phyloP scores from a whole-genome alignment of 2,888 invertebrate genomes.

The Aromia moschata region DNA sequence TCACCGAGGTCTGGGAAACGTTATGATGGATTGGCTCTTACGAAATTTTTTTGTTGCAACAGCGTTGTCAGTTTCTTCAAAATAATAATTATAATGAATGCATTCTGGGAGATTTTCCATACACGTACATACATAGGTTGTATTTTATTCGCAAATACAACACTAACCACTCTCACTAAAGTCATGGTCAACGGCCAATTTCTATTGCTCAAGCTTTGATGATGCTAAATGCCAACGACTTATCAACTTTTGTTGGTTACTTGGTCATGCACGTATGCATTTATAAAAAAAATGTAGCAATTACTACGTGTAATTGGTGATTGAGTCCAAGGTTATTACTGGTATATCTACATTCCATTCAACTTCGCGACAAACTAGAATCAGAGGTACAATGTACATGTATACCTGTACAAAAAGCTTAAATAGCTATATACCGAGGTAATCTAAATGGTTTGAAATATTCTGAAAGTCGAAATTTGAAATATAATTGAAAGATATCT shows the following conservation, averaged over 20 bases:
- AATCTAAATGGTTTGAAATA: no score
- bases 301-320: background rate
- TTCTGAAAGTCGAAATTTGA: no score
- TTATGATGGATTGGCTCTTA: background rate
- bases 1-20: background rate
- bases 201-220: background rate
- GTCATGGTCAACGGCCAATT: background rate
- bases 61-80: background rate
- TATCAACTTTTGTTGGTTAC: background rate
- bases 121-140: background rate
- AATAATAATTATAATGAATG: background rate
- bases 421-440: no score
- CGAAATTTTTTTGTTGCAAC: background rate
- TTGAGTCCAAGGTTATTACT: background rate
- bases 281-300: background rate
- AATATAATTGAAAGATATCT: no score
- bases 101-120: no score
- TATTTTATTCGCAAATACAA: background rate
- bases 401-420: no score
- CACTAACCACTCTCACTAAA: background rate
- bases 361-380: background rate
- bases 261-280: background rate
- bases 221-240: slow-evolving; percentile 4
- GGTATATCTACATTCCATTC: background rate
- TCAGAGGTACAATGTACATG: no score